Base-by-base conservation (phyloP, 2,113 vertebrate species). In the Amblyornis subalaris region DNA sequence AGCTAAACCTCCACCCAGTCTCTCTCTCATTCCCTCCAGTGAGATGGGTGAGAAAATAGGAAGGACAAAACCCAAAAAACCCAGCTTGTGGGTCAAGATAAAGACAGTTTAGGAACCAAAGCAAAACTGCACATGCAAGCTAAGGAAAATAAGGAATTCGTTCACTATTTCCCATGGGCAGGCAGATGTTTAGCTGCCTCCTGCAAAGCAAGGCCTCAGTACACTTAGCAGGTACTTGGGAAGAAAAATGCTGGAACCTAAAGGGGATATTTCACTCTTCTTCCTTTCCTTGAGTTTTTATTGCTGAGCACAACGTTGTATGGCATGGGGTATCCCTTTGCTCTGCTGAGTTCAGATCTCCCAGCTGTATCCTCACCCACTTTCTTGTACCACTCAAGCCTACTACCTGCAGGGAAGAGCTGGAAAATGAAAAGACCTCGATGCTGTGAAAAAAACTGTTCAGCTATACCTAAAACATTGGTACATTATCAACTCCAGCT, bases 41-140 rank as follows among this genome's bases (percentile, higher is more conserved):
- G 20, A 51, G 40, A 51, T 1, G 0, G 2, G 1, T 0, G 2
- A 40, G 14, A 57, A 6, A 42, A 75, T 1, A 62, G 7, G 20
- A 66, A 73, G 12, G 10, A 2, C 2, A 60, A 66, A 82, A 36
- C 4, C 14, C 28, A 48, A 42, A 54, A 74, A 57, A 31, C 18
- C 1, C 21, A 51, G 38, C 13, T 38, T 55, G 2, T 53, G 17
- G 5, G 17, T 83, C 26, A 75, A 48, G 21, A 45, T 58, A 55
- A 75, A 74, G 38, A 13, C 9, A 48, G 9, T 57, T 76, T 65
- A 77, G 53, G 12, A 70, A 57, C 15, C 15, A n/a, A 70, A 57
- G 12, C 3, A 65, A 76, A 84, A 12, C 12, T 53, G 31, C 1
- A 1, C 7, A 17, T n/a, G 13, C 9, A 70, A 82, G 5, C 19